A percentile compares a stretch with the other conserved stretches of the same genome.
These are phyloP conservation scores for Gadopsis marmoratus DNA, from an alignment of 2,797 vertebrate species.

Conservation along the genomic window DNA sequence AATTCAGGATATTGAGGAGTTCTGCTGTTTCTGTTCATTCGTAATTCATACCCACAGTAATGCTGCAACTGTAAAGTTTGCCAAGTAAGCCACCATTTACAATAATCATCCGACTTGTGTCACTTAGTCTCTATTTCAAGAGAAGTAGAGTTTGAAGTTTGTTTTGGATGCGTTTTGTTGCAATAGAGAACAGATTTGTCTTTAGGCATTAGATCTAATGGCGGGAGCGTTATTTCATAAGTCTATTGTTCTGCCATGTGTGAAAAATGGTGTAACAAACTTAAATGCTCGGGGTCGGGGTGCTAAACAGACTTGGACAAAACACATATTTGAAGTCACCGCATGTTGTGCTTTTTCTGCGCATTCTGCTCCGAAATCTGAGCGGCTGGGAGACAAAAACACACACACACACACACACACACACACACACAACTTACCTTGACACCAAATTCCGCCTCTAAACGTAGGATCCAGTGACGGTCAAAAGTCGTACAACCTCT, in stretches of 20 bases:
- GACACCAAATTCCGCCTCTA: slow-evolving; percentile 66
- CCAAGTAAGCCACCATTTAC: not conserved
- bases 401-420: no score
- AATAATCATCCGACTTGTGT: not conserved
- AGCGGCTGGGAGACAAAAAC: no score
- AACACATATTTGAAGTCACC: not conserved
- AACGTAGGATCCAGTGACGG: slow-evolving; percentile 71
- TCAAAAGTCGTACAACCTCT: slow-evolving; percentile 53
- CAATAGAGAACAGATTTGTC: not conserved
- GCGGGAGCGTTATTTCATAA: not conserved
- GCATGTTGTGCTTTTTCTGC: not conserved
- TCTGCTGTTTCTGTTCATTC: not conserved
- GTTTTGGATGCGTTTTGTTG: not conserved
- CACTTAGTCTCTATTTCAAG: not conserved
- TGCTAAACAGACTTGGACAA: not conserved
- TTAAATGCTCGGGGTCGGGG: not conserved
- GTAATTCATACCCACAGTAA: not conserved
- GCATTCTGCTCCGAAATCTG: slow-evolving; percentile 11
- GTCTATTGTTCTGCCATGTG: slow-evolving; percentile 16
- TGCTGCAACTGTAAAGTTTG: slow-evolving; percentile 21
- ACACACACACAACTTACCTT: slow-evolving; percentile 76
- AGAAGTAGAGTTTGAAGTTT: not conserved
- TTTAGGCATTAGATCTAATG: not conserved
- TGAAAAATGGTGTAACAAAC: slow-evolving; percentile 33
- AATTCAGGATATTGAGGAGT: not conserved